phyloP scores from a whole-genome alignment of 2,888 invertebrate genomes.

The Ochropleura plecta region DNA sequence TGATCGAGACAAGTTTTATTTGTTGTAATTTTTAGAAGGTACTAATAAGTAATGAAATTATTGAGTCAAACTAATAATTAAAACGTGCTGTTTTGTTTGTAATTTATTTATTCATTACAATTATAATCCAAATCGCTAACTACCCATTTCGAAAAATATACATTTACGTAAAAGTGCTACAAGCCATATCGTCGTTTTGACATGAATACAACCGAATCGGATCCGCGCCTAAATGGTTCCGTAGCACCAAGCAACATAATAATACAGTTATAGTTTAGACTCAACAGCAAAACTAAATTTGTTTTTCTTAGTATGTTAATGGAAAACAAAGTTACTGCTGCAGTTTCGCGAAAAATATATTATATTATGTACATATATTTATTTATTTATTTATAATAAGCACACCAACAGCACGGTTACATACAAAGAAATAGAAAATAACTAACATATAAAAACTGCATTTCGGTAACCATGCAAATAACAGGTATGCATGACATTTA shows the following conservation, averaged over 20 bases:
- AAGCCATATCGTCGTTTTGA: not conserved
- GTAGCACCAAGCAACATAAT: not conserved
- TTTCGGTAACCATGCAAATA: no score
- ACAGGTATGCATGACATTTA: no score
- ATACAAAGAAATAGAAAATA: no score
- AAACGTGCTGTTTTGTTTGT: conserved; percentile 11
- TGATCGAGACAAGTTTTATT: conserved; percentile 52
- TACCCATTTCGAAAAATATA: not conserved
- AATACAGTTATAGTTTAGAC: not conserved
- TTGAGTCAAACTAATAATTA: conserved; percentile 26
- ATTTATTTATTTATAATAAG: no score
- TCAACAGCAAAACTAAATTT: not conserved
- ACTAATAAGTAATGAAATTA: conserved; percentile 31
- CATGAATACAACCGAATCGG: not conserved
- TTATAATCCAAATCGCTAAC: not conserved
- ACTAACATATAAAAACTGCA: no score
- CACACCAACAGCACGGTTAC: no score
- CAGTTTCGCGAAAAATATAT: not conserved
- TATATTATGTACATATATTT: no score
- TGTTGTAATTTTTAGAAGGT: conserved; percentile 24
- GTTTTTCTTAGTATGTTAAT: no score
- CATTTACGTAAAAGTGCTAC: not conserved
- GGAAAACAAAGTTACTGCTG: not conserved
- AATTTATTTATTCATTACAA: not conserved
- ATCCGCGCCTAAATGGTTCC: not conserved